A percentile compares a stretch with the other conserved stretches of the same genome.
phyloP scores from a whole-genome alignment of 1,140 invertebrate species.

The Stegodyphus dumicola region DNA sequence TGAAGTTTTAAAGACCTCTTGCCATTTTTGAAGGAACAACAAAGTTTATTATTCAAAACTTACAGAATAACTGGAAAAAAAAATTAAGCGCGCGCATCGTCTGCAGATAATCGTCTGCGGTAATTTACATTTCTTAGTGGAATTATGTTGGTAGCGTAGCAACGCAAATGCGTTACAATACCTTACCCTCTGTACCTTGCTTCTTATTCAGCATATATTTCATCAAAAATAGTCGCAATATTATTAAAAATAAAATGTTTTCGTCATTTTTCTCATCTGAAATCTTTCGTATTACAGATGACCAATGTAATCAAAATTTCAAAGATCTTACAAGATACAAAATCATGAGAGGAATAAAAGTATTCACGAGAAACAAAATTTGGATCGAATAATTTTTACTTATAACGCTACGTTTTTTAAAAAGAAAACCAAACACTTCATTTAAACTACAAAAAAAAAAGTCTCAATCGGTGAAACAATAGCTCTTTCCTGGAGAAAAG shows the following conservation, averaged over 20 bases:
- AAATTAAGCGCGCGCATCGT: too few relatives aligned
- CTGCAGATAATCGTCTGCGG: too few relatives aligned
- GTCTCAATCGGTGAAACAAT: not conserved
- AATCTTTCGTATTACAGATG: too few relatives aligned
- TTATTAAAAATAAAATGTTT: not conserved
- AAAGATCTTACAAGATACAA: not conserved
- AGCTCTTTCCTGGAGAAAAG: not conserved
- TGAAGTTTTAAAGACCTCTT: too few relatives aligned
- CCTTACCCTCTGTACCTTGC: not conserved
- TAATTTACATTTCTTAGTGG: too few relatives aligned
- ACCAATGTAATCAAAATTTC: too few relatives aligned
- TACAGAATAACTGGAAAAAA: too few relatives aligned
- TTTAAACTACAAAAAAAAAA: not conserved
- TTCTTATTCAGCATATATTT: not conserved
- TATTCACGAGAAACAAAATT: not conserved
- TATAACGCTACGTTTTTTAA: not conserved
- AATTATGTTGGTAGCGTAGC: too few relatives aligned
- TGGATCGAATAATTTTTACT: not conserved
- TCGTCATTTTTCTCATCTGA: not conserved
- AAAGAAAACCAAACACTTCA: not conserved
- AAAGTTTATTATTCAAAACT: too few relatives aligned
- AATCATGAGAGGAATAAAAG: not conserved
- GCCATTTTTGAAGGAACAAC: too few relatives aligned
- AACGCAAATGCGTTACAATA: too few relatives aligned
- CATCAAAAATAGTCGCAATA: not conserved